Base-by-base conservation (phyloP, 2,113 vertebrate species). In the Notarius lentiginosus region DNA sequence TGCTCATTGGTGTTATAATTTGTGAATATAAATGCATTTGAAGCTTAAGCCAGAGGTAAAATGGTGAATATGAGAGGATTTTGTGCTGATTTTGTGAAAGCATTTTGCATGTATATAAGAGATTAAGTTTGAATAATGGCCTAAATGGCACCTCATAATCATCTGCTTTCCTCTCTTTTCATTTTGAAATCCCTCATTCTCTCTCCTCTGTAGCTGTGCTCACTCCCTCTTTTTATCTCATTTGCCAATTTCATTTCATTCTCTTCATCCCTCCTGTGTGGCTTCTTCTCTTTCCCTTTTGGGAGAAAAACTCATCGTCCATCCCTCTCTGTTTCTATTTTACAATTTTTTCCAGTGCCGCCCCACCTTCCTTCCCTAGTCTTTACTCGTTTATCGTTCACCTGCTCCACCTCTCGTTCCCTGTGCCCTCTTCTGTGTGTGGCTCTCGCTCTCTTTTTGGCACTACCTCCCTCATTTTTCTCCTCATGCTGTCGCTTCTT, bases 381-480 rank as follows among this genome's bases (percentile, higher is more conserved):
- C 84, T 84, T 63, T 68, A 85, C 79, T 79, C 83, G 41, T 89
- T 68, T 85, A 85, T 84, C 82, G 70, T 61, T 61, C 58, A 41
- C 65, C 24, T 53, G 58, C 61, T 73, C 66, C 76, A 72, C 51
- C 81, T 55, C 60, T 49, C 85, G 34, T 85, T 79, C 81, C 79
- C 56, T n/a, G 47, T 90, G 86, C 72, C 89, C 82, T 77, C 63
- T 56, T 89, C 82, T 56, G 65, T 70, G 84, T 83, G 72, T 75
- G 61, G 81, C 75, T 86, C 87, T 88, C 60, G 24, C 86, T 92
- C 87, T 84, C 82, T 84, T 80, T 82, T 90, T 90, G 88, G 86
- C 83, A 88, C 91, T 90, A 66, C 92, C 91, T 92, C 84, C 86
- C 90, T 90, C 87, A 89, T 93, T 93, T 93, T 88, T 85, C 90